Evolutionary conservation across 2,888 invertebrate genomes (phyloP), one percentile per base, ranked within the genome.

Genomic region (Epirrhoe alternata): DNA sequence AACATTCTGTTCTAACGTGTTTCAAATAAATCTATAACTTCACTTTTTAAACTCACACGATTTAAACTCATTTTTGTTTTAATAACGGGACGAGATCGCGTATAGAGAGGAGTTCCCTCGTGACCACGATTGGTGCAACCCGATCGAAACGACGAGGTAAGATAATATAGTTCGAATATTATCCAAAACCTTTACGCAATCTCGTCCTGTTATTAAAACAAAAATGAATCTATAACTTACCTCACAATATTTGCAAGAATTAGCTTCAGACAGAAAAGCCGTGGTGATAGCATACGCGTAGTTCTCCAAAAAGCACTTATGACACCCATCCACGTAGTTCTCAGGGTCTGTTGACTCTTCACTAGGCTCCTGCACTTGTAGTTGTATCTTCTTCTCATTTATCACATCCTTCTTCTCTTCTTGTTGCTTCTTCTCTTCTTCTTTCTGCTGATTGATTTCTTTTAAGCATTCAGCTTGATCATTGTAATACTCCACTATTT

Each of bases 391-490:
- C 59, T 86, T 92, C 49, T 31, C 85, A 81, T 17, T 87, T 74
- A 12, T 92, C 7, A 86, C 82, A 14, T 91, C 86, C 61, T 89
- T 90, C 70, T 89, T 89, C 49, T 90, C 88, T 50, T 88, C 84
- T 73, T 90, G 90, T 47, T 87, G 79, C 68, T 87, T 89, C 14
- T 79, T 81, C 10, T 86, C 84, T 71, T 94, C 87, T 74, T 92
- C 88, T 1, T 86, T 90, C 69, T 83, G 88, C 67, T 86, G 82
- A 35, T 87, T 80, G 71, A 91, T 92, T 72, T 94, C 94, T 78
- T 94, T 94, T 55, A 95, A 84, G 73, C 95, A 95, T 73, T 95
- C 94, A 58, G 94, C 94, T 82, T 95, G 94, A 72, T 94, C 95
- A 82, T 95, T 95, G 82, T 95, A 95, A 74, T 95, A 95, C 81